Base-by-base conservation (phyloP, 2,888 invertebrate species). In the Operophtera brumata region DNA sequence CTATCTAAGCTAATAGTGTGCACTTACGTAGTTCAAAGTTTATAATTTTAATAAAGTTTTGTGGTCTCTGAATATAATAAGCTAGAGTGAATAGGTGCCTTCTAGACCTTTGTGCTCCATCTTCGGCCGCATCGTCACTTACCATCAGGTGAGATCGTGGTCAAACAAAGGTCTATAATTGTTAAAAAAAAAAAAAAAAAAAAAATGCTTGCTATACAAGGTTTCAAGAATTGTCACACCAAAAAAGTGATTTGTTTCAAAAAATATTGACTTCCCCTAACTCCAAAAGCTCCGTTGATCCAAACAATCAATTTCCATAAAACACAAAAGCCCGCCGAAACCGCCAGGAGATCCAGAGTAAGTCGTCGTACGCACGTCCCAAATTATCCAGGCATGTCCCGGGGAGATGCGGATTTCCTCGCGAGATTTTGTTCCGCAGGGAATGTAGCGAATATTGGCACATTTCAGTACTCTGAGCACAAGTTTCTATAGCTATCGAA, bases 261-360 rank as follows among this genome's bases (percentile, higher is more conserved):
- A 47, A 57, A 53, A 52, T 57, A 57, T 57, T 57, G 48, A 45
- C 57, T 48, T 47, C 28, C 55, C 35, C 44, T 46, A 49, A 39
- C 36, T 42, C 48, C 48, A 48, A 52, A 57, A 57, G 52, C 57
- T 51, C 37, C 34, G 46, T 57, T 57, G 59, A 55, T 59, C 55
- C 59, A 55, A 59, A 59, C 59, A 59, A 59, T 59, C 59, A 59
- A 59, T 59, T 59, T 59, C 59, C 55, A 52, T 52, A 55, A 59
- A 59, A 54, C 43, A 49, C 55, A 49, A 59, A 59, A 52, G 52
- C 54, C 36, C 35, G 42, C 36, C 43, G 51, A 59, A 59, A 59
- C 59, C 54, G 51, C 59, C 48, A 52, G 46, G 41, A 55, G 59
- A 59, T 55, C 52, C 59, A 49, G 52, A 39, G 43, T 59, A 55